These are phyloP conservation scores for Hemibagrus guttatus DNA, from an alignment of 2,797 vertebrate species.

Conservation along the genomic window DNA sequence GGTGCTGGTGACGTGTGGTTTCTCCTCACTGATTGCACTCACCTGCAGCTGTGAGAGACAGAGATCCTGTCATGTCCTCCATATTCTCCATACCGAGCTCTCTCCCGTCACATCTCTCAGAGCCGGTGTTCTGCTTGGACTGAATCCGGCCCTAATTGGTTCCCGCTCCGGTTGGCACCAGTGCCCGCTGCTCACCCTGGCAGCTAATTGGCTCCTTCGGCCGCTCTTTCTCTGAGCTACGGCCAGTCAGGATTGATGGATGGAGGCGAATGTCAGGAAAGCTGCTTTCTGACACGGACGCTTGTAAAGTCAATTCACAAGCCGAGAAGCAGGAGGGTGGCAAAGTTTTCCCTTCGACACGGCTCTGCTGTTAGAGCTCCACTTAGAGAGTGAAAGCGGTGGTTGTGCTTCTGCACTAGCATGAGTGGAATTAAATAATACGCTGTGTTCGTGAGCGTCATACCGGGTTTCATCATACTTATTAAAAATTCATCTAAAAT, in stretches of 20 bases:
- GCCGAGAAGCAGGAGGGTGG: slow-evolving; percentile 18
- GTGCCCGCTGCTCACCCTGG: slow-evolving; percentile 64
- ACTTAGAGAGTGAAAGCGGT: not conserved
- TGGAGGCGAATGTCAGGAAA: slow-evolving; percentile 69
- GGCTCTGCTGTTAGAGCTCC: not conserved
- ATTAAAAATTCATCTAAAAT: not conserved
- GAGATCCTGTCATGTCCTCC: slow-evolving; percentile 10
- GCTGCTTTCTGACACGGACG: slow-evolving; percentile 67
- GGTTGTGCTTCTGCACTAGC: not conserved
- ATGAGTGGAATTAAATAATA: not conserved
- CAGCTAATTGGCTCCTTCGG: slow-evolving; percentile 76
- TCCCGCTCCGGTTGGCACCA: slow-evolving; percentile 66
- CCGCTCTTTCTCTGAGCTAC: slow-evolving; percentile 54
- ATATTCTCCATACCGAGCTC: slow-evolving; percentile 25
- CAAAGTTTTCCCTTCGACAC: not conserved
- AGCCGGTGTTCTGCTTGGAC: slow-evolving; percentile 62
- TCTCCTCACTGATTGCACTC: slow-evolving; percentile 4
- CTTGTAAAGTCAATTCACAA: slow-evolving; percentile 70
- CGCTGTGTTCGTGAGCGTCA: not conserved
- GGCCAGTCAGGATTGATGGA: slow-evolving; percentile 70
- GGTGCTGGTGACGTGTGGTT: not conserved
- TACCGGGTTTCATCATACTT: no score
- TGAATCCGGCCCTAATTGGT: slow-evolving; percentile 75
- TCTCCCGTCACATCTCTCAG: not conserved
- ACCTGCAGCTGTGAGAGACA: slow-evolving; percentile 45